Conservation (phyloP, 23 tunicate genomes). For the Trididemnum nubilum region DNA sequence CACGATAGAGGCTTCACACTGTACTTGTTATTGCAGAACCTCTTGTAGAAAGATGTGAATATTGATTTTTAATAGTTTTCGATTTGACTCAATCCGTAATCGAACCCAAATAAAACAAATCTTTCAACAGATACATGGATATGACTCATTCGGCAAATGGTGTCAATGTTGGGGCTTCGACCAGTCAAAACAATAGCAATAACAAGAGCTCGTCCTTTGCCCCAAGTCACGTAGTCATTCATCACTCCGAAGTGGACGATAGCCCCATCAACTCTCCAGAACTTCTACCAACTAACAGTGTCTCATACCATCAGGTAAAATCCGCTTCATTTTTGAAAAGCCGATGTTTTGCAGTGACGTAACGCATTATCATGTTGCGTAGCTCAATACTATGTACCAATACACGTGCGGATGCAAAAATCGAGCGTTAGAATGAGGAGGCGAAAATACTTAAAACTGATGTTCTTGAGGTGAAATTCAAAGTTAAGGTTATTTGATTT, state of each 20-base stretch:
- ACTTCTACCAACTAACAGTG: constrained; percentile 75
- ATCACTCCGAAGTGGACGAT: constrained; percentile 50
- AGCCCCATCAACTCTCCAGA: constrained; percentile 88
- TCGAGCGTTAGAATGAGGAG: too few relatives aligned
- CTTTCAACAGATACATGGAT: constrained; percentile 97
- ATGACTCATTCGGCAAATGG: constrained; percentile 72
- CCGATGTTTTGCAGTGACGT: neutral
- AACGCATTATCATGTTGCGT: neutral
- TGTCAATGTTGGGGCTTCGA: constrained; percentile 2
- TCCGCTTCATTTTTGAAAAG: too few relatives aligned
- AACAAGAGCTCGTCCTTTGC: constrained; percentile 16
- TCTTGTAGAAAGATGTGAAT: too few relatives aligned
- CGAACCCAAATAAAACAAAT: too few relatives aligned
- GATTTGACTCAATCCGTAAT: too few relatives aligned
- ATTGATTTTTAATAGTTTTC: too few relatives aligned
- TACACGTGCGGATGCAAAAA: neutral
- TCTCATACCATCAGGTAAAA: constrained; percentile 83
- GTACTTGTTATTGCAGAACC: too few relatives aligned
- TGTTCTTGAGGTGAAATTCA: too few relatives aligned
- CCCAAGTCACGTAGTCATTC: neutral
- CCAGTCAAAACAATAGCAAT: constrained; percentile 69
- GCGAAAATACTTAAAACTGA: too few relatives aligned
- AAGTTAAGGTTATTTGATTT: too few relatives aligned
- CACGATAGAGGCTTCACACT: too few relatives aligned
- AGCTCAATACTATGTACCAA: neutral